Conservation (phyloP, 2,113 vertebrate species). For the Halcyon malimbica region DNA sequence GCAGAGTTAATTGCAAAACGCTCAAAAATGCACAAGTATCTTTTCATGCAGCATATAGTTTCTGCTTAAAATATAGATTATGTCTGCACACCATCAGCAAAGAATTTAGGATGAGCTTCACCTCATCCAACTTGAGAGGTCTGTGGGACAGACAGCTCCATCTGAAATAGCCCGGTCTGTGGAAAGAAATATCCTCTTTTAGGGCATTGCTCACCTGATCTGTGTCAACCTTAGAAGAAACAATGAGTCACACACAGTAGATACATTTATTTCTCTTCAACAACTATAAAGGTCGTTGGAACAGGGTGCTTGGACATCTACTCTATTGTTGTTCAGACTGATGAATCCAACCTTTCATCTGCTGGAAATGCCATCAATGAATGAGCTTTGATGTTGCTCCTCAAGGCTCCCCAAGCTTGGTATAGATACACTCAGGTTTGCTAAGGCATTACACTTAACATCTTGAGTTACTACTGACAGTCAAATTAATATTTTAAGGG, state of each 20-base stretch:
- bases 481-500: not conserved
- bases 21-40: not conserved
- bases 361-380: not conserved
- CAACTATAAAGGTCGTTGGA: not conserved
- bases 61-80: not conserved
- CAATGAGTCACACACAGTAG: rapidly evolving
- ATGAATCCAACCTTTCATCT: not conserved
- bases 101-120: not conserved
- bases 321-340: not conserved
- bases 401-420: not conserved
- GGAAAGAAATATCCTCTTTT: not conserved
- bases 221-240: not conserved
- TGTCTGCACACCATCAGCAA: rapidly evolving
- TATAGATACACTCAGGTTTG: not conserved
- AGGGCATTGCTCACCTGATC: not conserved
- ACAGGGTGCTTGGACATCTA: not conserved
- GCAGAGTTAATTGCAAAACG: not conserved
- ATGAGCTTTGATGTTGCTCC: not conserved
- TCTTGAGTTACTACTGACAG: not conserved
- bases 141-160: not conserved
- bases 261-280: not conserved
- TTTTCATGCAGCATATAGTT: not conserved
- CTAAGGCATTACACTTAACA: not conserved
- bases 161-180: not conserved
- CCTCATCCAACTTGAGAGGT: not conserved